phyloP scores from a whole-genome alignment of 1,140 invertebrate species.

The Triops longicaudatus region DNA sequence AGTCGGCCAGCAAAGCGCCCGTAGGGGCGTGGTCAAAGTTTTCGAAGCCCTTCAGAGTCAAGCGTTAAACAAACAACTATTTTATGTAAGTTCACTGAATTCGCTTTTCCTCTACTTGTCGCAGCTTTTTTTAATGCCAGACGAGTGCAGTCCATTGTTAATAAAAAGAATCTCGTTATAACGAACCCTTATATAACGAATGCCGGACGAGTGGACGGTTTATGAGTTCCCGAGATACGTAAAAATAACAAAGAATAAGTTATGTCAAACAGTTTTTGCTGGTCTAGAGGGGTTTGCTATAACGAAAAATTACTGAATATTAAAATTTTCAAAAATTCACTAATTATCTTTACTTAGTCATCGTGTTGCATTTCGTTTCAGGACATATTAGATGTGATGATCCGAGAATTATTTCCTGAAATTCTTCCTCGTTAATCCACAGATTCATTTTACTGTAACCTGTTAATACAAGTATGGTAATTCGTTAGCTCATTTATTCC shows the following conservation, averaged over 20 bases:
- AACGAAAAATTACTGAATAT: too few relatives aligned
- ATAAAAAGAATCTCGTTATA: too few relatives aligned
- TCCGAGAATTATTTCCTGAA: conserved; percentile 66
- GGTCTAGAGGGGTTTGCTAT: too few relatives aligned
- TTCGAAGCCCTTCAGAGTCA: conserved; percentile 79
- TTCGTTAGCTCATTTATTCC: not conserved
- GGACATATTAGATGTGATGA: conserved; percentile 63
- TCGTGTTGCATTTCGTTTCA: conserved; percentile 43
- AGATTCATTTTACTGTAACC: not conserved
- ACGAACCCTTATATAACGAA: too few relatives aligned
- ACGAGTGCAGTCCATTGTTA: too few relatives aligned
- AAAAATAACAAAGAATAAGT: too few relatives aligned
- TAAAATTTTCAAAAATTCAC: not conserved
- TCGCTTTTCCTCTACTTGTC: too few relatives aligned
- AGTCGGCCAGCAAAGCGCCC: conserved; percentile 73
- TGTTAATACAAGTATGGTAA: not conserved
- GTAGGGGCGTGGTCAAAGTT: conserved; percentile 70
- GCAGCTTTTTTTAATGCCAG: too few relatives aligned
- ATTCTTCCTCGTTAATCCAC: conserved; percentile 36
- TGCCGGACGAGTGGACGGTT: too few relatives aligned
- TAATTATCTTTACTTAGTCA: not conserved
- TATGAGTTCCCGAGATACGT: too few relatives aligned
- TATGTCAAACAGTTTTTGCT: too few relatives aligned
- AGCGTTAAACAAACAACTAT: conserved; percentile 78
- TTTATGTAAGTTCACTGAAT: conserved; percentile 65